Evolutionary conservation across 2,888 invertebrate species (phyloP).

Genomic region (Sturmia bella): DNA sequence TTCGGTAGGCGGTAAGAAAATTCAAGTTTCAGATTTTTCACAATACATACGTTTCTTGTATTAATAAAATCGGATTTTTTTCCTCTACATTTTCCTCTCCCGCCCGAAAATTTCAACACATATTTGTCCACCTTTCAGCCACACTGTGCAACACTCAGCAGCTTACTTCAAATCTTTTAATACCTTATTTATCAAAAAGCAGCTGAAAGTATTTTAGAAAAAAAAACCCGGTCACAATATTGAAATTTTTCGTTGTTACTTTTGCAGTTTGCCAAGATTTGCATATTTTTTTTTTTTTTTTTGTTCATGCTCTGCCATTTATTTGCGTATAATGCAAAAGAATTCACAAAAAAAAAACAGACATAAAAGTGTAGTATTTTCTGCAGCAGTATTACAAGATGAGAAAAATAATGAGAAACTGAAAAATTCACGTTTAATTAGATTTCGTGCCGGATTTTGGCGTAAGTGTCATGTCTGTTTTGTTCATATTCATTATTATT

Average conservation of each 20-base stretch:
- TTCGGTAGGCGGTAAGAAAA: too few relatives aligned
- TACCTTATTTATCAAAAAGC: slow-evolving; percentile 22
- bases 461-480: slow-evolving; percentile 57
- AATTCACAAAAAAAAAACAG: not conserved
- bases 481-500: slow-evolving; percentile 13
- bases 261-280: slow-evolving; percentile 56
- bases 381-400: slow-evolving; percentile 49
- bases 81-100: too few relatives aligned
- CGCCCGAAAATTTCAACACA: not conserved
- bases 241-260: slow-evolving; percentile 22
- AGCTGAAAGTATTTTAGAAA: slow-evolving; percentile 11
- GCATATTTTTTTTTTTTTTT: slow-evolving; percentile 26
- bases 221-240: slow-evolving; percentile 37
- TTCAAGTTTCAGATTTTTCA: too few relatives aligned
- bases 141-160: slow-evolving; percentile 15
- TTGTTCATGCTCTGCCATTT: slow-evolving; percentile 19
- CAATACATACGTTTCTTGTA: too few relatives aligned
- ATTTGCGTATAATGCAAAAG: slow-evolving; percentile 23
- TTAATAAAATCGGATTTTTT: too few relatives aligned
- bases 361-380: slow-evolving; percentile 8
- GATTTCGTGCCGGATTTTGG: slow-evolving; percentile 64
- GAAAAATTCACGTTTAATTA: slow-evolving; percentile 65
- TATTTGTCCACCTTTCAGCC: not conserved
- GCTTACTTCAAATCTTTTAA: not conserved
- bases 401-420: slow-evolving; percentile 48